Conservation (phyloP, 2,888 invertebrate genomes). For the Acronicta aceris region DNA sequence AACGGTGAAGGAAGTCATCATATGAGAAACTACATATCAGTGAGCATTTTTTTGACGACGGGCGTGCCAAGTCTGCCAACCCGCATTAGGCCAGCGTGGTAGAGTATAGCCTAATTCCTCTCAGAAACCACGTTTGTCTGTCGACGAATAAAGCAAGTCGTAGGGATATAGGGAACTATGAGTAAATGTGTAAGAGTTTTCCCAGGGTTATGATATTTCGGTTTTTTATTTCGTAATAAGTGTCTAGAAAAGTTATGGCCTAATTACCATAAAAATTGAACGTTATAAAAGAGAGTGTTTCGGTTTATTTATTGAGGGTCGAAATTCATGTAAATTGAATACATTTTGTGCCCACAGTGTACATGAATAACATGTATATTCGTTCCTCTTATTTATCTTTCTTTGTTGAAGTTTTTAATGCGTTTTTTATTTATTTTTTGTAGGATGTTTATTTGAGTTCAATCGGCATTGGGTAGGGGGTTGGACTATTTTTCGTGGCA, state of each 20-base stretch:
- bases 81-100: too few relatives aligned
- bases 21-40: too few relatives aligned
- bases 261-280: slow-evolving; percentile 37
- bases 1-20: too few relatives aligned
- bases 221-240: slow-evolving; percentile 13
- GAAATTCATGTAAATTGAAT: slow-evolving; percentile 31
- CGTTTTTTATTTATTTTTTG: neutral
- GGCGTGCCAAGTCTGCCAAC: too few relatives aligned
- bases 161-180: too few relatives aligned
- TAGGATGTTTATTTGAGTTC: neutral
- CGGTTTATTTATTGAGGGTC: slow-evolving; percentile 12
- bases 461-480: neutral
- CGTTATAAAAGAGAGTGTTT: slow-evolving; percentile 6
- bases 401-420: neutral
- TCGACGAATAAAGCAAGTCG: too few relatives aligned
- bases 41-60: too few relatives aligned
- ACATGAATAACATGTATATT: slow-evolving; percentile 8
- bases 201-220: neutral
- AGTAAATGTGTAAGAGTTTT: too few relatives aligned
- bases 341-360: slow-evolving; percentile 2
- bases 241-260: slow-evolving; percentile 29
- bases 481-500: too few relatives aligned
- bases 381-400: slow-evolving; percentile 1
- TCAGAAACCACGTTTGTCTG: too few relatives aligned
- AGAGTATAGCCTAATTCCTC: too few relatives aligned